Evolutionary conservation across 2,113 vertebrate genomes (phyloP), one percentile per base, ranked within the genome.

Genomic region (Corvus cornix): DNA sequence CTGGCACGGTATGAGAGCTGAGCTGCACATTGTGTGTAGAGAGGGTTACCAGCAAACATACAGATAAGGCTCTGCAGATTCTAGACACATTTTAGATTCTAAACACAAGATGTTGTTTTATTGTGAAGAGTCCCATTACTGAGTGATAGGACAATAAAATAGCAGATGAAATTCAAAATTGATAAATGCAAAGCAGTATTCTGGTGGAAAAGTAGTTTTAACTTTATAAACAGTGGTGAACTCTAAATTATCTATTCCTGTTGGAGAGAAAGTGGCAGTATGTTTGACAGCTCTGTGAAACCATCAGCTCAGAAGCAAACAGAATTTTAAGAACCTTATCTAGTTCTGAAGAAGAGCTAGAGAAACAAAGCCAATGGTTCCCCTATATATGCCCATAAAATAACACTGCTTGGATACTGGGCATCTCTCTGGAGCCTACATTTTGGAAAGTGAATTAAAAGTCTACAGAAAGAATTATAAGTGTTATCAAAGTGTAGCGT

Each of bases 211-310:
- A 80, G 49, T 37, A 76, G 49, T 60, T 95, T 88, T 39, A 68
- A 59, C 49, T 80, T 92, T 86, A 62, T 83, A 73, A 92, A 86
- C 9, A 73, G 17, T 44, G 22, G 49, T 41, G 49, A 84, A 26
- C 28, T 90, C n/a, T 77, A 73, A 95, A 80, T 86, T 68, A 76
- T 60, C 86, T 73, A 6, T 73, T 73, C 63, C 9, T 77, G 6
- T 73, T 1, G 2, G 66, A 92, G 72, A 92, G 53, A 46, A 77
- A 83, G 60, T 46, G 28, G 21, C 41, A 60, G 19, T 43, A 16
- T 55, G 35, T 86, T 90, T 96, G 86, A 74, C 80, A 89, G 87
- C 35, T 89, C 68, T 89, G n/a, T 89, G 73, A 69, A 88, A 77
- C 21, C 44, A 49, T 56, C 44, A 56, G 23, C 31, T 90, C 46